Base-by-base conservation (phyloP, 2,113 vertebrate genomes). In the Ondatra zibethicus region DNA sequence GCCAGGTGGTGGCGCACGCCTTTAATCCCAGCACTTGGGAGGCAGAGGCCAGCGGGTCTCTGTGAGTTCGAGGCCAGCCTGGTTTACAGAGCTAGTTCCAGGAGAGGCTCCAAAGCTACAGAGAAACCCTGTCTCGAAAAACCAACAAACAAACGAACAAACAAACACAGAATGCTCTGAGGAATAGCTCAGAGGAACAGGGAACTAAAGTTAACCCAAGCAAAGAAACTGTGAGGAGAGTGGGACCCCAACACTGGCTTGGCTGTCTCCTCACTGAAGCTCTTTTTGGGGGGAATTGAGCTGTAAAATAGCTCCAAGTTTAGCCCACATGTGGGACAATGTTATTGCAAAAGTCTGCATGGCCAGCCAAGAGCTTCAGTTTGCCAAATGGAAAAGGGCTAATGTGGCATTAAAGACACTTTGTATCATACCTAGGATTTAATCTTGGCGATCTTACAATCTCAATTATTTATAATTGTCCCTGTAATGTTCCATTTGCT, bases 401-500 rank as follows among this genome's bases (percentile, higher is more conserved):
- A 42, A 91, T 92, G 96, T 89, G 88, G 58, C 96, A 88, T 91
- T 95, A 95, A 89, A 95, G 76, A 58, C 80, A 95, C 66, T 96
- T 91, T 93, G 75, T 94, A 61, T 93, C 80, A 91, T 94, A 93
- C 96, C 92, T 77, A 88, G 70, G 93, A 89, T 92, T 96, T 96
- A 93, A 92, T 95, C 93, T 94, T 95, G 96, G 88, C 2, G 0
- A 91, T 94, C 78, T 96, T 89, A 92, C 66, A 92, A 75, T 90
- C 89, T 93, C 96, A 88, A 75, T 97, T 96, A 97, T 96, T 96
- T 96, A 55, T 97, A 92, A 96, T 94, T 96, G 92, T 95, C 81
- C 85, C 81, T 96, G 95, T 92, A 93, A 93, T 82, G 81, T 95
- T 94, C 77, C 76, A 92, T 93, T 95, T 94, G 92, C 95, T 97